Evolutionary conservation across 2,113 vertebrate genomes (phyloP), one percentile per base, ranked within the genome.

Genomic region (Bombycilla garrulus): DNA sequence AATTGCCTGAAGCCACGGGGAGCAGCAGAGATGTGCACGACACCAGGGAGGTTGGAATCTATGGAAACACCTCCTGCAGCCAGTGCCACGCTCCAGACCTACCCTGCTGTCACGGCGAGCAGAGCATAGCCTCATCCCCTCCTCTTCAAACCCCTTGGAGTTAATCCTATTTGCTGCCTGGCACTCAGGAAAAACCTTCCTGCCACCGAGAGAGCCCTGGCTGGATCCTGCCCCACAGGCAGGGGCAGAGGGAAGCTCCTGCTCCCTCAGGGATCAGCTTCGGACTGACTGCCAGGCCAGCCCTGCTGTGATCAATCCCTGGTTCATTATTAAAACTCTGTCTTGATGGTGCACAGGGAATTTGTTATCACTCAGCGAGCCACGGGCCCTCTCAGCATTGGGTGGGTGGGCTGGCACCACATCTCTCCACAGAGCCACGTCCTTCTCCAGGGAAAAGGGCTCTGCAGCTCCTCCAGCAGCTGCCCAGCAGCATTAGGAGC

Each of bases 351-450:
- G 19, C 76, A 53, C 38, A 5, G 35, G 56, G 47, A 33, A 71
- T 91, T 40, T 18, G 67, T 35, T 35, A 47, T n/a, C 69, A 36
- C 1, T 6, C 29, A 57, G 62, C 0, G 0, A 78, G 51, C 40
- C 4, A 2, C 2, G 1, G 17, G 33, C 33, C 64, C 78, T 60
- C 67, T 62, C 11, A 2, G 45, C 42, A 28, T 12, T 0, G 0
- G 36, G 26, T 56, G 16, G 29, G 26, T 31, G 62, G 36, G 31
- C 54, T 76, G 79, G 72, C 44, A 81, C 35, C 51, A 7, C 31
- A 4, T 38, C 17, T 62, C 8, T 0, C 26, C 12, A 22, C 45
- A 42, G 36, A 72, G 23, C 19, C 6, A 2, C 62, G 29, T 57
- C 38, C 62, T 61, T 38, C 26, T 76, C 31, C 42, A 24, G 44